Conservation (phyloP, 2,113 vertebrate genomes). For the Laticauda colubrina region DNA sequence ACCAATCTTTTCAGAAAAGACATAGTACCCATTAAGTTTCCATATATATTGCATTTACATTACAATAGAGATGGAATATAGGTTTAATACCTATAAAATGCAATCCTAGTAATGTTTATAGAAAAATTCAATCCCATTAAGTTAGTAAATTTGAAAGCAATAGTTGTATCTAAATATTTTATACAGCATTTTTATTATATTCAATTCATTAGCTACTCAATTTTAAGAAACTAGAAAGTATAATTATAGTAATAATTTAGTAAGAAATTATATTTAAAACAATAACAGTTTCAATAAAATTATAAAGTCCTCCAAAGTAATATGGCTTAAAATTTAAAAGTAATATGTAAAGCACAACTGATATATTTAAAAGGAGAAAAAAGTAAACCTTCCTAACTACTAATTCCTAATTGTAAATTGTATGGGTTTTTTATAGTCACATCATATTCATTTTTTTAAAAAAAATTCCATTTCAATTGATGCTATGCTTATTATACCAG, state of each 20-base stretch:
- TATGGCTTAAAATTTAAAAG: conserved; percentile 32
- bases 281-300: conserved; percentile 37
- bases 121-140: not conserved
- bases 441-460: conserved; percentile 43
- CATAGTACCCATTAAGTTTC: not conserved
- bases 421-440: conserved; percentile 30
- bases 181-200: not conserved
- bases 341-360: conserved; percentile 48
- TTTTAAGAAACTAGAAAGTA: conserved; percentile 26
- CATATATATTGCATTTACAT: not conserved
- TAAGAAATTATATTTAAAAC: conserved; percentile 30
- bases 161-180: not conserved
- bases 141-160: not conserved
- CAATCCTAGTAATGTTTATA: not conserved
- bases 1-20: not conserved
- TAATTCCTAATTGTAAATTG: conserved; percentile 6
- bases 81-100: not conserved
- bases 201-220: conserved; percentile 2
- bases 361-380: conserved; percentile 29
- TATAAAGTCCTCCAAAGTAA: conserved; percentile 13
- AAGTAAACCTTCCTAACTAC: conserved; percentile 37
- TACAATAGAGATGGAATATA: not conserved
- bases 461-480: conserved; percentile 36
- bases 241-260: conserved; percentile 19
- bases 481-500: conserved; percentile 65